Conservation (phyloP, 2,888 invertebrate genomes). For the Plebejus argus region DNA sequence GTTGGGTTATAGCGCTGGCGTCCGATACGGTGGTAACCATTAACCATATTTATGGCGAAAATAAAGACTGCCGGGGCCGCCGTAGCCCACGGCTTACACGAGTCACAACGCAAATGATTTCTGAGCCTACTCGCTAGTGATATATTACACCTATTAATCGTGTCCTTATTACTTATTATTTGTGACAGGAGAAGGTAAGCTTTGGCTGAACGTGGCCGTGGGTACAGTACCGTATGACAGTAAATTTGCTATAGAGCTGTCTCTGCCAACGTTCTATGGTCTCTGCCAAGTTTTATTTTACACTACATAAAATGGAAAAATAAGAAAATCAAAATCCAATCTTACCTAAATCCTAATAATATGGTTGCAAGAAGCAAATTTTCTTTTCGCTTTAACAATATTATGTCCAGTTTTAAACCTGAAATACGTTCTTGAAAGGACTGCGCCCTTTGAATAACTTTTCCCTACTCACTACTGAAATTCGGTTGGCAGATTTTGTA, state of each 20-base stretch:
- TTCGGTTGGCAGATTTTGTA: background rate
- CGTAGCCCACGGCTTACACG: constrained; percentile 5
- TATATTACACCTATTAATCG: constrained; percentile 6
- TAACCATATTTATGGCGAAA: constrained; percentile 54
- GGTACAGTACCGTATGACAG: background rate
- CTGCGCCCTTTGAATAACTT: background rate
- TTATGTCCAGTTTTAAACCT: background rate
- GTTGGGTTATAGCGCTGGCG: constrained; percentile 51
- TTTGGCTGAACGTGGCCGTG: background rate
- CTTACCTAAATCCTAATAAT: no score
- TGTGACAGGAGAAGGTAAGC: constrained; percentile 5
- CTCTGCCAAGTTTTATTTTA: background rate
- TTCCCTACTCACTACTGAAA: background rate
- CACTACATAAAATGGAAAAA: background rate
- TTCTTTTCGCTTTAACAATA: background rate
- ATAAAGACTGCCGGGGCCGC: constrained; percentile 40
- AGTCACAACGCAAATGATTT: constrained; percentile 23
- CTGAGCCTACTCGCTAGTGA: constrained; percentile 6
- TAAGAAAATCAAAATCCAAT: background rate
- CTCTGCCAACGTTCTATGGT: no score
- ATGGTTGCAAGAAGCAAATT: no score
- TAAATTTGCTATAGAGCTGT: background rate
- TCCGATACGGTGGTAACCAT: constrained; percentile 49
- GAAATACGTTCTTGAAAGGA: background rate
- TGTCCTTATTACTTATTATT: constrained; percentile 14